Conservation (phyloP, 2,888 invertebrate species). For the Capitulum mitella region DNA sequence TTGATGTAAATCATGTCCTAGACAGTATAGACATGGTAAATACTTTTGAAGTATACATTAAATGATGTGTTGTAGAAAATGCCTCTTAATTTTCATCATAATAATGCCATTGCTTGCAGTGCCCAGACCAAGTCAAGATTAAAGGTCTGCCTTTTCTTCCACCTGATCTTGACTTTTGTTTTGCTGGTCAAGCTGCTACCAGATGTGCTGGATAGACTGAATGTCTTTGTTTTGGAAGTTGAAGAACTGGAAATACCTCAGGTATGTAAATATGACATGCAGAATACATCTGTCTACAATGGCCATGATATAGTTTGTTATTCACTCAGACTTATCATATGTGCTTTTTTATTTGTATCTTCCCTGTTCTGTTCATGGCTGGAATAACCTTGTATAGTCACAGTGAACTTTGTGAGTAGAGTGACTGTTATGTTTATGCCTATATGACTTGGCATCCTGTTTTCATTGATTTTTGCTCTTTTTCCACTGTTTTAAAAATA, state of each 20-base stretch:
- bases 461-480: too few species aligned
- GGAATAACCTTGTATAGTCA: too few species aligned
- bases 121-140: neutral
- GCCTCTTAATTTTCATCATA: too few species aligned
- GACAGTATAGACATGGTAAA: too few species aligned
- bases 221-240: conserved; percentile 43
- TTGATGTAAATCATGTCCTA: too few species aligned
- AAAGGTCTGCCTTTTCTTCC: neutral
- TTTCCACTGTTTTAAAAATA: too few species aligned
- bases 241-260: conserved; percentile 43
- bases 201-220: conserved; percentile 43
- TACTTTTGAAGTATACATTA: too few species aligned
- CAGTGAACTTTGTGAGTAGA: too few species aligned
- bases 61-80: neutral
- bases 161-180: neutral
- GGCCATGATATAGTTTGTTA: too few species aligned
- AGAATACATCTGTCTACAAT: too few species aligned
- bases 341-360: neutral
- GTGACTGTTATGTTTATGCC: too few species aligned
- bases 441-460: too few species aligned
- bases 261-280: neutral
- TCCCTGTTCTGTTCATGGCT: neutral
- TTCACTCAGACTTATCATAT: neutral
- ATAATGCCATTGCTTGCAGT: neutral
- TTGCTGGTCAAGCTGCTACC: conserved; percentile 40